Percentiles rank a stretch among this genome's conserved stretches.
Conservation (phyloP, 1,140 invertebrate species). For the Zaprionus camerounensis region DNA sequence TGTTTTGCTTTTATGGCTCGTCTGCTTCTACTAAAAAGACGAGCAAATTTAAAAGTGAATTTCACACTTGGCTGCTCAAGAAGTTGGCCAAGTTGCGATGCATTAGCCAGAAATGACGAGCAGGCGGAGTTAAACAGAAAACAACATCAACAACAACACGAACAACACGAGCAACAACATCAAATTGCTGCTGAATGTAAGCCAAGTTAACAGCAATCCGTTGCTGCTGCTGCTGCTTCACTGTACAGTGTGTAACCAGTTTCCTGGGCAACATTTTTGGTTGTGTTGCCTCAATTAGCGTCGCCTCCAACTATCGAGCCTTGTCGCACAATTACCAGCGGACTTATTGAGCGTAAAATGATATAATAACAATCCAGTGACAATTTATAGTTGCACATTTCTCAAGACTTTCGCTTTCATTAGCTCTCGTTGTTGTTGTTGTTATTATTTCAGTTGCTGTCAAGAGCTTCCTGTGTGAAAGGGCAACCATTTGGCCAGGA, state of each 20-base stretch:
- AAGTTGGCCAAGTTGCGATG: constrained; percentile 48
- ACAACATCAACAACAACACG: constrained; percentile 18
- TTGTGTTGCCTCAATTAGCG: constrained; percentile 43
- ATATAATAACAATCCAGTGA: constrained; percentile 51
- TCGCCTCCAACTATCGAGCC: constrained; percentile 36
- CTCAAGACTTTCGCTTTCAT: constrained; percentile 49
- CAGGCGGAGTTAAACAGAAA: neutral
- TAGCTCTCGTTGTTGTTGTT: neutral
- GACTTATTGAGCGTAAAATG: constrained; percentile 59
- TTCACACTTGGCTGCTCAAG: constrained; percentile 59
- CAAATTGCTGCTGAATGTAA: constrained; percentile 23
- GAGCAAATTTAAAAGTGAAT: constrained; percentile 50
- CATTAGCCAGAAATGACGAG: constrained; percentile 44
- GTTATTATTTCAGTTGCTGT: constrained; percentile 15
- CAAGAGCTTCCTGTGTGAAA: constrained; percentile 58
- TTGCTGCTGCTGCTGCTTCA: neutral
- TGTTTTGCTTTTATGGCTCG: constrained; percentile 31
- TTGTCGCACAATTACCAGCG: constrained; percentile 46
- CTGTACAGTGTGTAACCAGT: constrained; percentile 30
- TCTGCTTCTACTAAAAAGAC: constrained; percentile 20
- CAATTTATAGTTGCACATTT: constrained; percentile 38
- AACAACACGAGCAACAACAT: neutral
- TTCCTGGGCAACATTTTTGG: constrained; percentile 48
- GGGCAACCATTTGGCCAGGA: constrained; percentile 38
- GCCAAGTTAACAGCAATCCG: constrained; percentile 21